Evolutionary conservation across 35 echinoderm and acorn worm species (phyloP), one percentile per base, ranked within the genome.

Genomic region (Patiria miniata): DNA sequence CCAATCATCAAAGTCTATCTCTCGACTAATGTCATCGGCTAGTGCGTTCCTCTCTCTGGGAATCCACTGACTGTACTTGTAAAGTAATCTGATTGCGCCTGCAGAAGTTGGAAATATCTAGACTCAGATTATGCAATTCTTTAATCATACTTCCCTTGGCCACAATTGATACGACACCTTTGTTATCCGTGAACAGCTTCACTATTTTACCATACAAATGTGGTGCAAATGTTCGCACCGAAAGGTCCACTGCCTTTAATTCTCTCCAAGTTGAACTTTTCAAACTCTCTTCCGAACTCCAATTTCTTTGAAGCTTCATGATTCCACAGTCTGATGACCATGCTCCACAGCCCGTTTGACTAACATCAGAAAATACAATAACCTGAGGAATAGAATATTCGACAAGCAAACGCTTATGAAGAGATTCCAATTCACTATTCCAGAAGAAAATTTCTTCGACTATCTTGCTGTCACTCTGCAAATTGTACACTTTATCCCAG

Each of bases 221-320:
- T 18, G 51, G 22, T 4, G 47, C 86, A 39, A 88, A 88, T 30
- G 86, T 76, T 58, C 39, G 8, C 6, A 88, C 7, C 5, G 86
- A 37, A 16, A 88, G 53, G 37, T 18, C 22, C 16, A 79, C 76
- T 10, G 10, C 78, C n/a, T 89, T 89, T 26, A 89, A 42, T 28
- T 89, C 87, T 39, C 87, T 56, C 87, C 79, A 89, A 14, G 87
- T 89, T 23, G 87, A 89, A 40, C 87, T 89, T 44, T 81, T 81
- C n/a, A n/a, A 81, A 40, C 51, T 40, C 22, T 89, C 87, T n/a
- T 39, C 52, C 15, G 2, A 26, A 81, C 52, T 36, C 87, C 87
- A 89, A 37, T 33, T 39, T 9, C 61, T 51, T 26, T 81, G 51
- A 28, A 81, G 81, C n/a, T 59, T 6, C 56, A 89, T 5, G 7